Conservation (phyloP, 1,140 invertebrate genomes). For the Drosophila melanogaster region DNA sequence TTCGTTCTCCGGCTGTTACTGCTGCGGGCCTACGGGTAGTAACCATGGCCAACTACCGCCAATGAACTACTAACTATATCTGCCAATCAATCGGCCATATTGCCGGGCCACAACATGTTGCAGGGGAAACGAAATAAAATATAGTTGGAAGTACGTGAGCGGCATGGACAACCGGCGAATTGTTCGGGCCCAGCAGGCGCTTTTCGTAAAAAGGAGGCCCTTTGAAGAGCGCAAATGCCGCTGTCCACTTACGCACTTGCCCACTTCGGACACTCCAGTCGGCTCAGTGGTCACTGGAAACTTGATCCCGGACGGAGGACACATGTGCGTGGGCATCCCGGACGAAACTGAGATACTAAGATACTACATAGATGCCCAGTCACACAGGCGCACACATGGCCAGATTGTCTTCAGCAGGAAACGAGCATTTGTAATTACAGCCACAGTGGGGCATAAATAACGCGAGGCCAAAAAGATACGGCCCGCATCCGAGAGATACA, state of each 20-base stretch:
- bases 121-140: conserved; percentile 7
- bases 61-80: conserved; percentile 7
- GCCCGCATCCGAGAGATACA: conserved; percentile 64
- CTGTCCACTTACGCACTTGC: conserved; percentile 39
- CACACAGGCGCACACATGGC: conserved; percentile 5
- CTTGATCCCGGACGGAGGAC: conserved; percentile 48
- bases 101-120: conserved; percentile 60
- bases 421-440: conserved; percentile 69
- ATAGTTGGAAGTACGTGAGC: conserved; percentile 55
- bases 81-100: conserved; percentile 67
- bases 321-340: conserved; percentile 45
- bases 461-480: conserved; percentile 72
- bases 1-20: conserved; percentile 41
- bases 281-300: conserved; percentile 19
- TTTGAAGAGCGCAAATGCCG: conserved; percentile 44
- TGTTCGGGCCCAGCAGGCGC: conserved; percentile 32
- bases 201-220: conserved; percentile 25
- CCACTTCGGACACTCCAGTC: conserved; percentile 57
- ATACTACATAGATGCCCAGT: conserved; percentile 7
- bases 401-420: conserved; percentile 39
- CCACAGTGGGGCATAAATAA: conserved; percentile 80
- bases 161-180: conserved; percentile 36
- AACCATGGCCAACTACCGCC: conserved; percentile 15
- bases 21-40: conserved; percentile 27
- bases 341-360: background rate